Percentiles rank a stretch among this genome's conserved stretches.
Conservation (phyloP, 2,797 vertebrate species). For the Remorina albescens region DNA sequence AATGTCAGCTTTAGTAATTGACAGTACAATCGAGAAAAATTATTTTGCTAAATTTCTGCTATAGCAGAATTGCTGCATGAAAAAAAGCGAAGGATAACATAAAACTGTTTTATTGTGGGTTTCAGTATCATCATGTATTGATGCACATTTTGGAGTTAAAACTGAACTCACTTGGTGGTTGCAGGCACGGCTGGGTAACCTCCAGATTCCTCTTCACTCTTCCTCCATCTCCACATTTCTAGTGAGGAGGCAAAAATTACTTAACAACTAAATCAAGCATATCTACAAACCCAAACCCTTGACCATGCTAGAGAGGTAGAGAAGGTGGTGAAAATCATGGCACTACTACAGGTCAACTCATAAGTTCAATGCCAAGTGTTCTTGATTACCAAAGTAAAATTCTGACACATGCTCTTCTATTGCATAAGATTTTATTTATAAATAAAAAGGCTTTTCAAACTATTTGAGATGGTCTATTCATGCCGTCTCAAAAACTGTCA, state of each 20-base stretch:
- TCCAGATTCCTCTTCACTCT: slow-evolving; percentile 78
- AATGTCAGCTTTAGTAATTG: not conserved
- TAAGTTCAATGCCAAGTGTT: not conserved
- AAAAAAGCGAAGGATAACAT: not conserved
- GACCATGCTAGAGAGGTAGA: not conserved
- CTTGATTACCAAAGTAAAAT: not conserved
- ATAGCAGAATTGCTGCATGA: not conserved
- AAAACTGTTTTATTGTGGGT: not conserved
- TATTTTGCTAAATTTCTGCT: not conserved
- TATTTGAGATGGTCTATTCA: not conserved
- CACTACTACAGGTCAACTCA: not conserved
- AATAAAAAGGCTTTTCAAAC: not conserved
- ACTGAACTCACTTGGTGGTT: slow-evolving; percentile 79
- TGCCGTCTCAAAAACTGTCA: not conserved
- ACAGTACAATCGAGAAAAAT: too few relatives aligned
- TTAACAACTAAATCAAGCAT: slow-evolving; percentile 13
- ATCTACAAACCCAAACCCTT: slow-evolving; percentile 2
- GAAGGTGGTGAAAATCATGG: not conserved
- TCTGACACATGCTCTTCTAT: not conserved
- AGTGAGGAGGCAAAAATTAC: slow-evolving; percentile 20
- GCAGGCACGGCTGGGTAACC: slow-evolving; percentile 67
- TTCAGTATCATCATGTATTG: not conserved
- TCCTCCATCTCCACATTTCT: slow-evolving; percentile 75
- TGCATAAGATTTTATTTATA: not conserved
- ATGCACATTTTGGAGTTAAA: slow-evolving; percentile 56